Percentiles rank a stretch among this genome's conserved stretches.
These are phyloP conservation scores for Tipula vernalis DNA, from an alignment of 2,888 invertebrate species.

Conservation along the genomic window DNA sequence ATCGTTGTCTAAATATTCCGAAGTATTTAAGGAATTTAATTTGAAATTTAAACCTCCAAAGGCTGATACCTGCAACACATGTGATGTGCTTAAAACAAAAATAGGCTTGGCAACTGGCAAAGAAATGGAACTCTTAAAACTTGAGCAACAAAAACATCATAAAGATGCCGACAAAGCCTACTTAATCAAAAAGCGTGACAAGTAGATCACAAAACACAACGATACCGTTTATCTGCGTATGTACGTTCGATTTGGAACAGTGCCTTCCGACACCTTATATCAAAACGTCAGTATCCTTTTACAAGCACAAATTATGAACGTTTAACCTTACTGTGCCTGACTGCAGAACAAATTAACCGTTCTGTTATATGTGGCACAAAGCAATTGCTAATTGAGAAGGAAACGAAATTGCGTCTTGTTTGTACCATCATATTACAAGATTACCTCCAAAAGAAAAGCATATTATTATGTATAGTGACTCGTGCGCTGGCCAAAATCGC, in stretches of 20 bases:
- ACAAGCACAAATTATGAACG: too few species aligned
- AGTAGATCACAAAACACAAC: background rate
- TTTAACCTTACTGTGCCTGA: too few species aligned
- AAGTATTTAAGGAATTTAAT: background rate
- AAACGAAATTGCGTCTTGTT: background rate
- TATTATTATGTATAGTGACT: too few species aligned
- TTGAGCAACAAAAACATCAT: background rate
- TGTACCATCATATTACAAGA: background rate
- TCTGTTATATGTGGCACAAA: too few species aligned
- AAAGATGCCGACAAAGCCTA: background rate
- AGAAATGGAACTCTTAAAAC: too few species aligned
- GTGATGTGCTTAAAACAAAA: too few species aligned
- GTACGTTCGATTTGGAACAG: slow-evolving; percentile 8
- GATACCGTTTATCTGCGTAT: background rate
- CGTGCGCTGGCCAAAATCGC: background rate
- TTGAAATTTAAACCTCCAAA: too few species aligned
- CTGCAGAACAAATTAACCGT: too few species aligned
- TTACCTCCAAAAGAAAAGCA: background rate
- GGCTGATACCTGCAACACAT: too few species aligned
- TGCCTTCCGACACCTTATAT: background rate
- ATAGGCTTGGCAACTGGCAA: background rate
- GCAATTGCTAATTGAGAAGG: too few species aligned
- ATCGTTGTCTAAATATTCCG: background rate
- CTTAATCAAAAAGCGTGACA: background rate
- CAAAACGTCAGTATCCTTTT: too few species aligned